A percentile compares a stretch with the other conserved stretches of the same genome.
Evolutionary conservation across 2,113 vertebrate genomes (phyloP).

Genomic region (Platycercus adscitus): DNA sequence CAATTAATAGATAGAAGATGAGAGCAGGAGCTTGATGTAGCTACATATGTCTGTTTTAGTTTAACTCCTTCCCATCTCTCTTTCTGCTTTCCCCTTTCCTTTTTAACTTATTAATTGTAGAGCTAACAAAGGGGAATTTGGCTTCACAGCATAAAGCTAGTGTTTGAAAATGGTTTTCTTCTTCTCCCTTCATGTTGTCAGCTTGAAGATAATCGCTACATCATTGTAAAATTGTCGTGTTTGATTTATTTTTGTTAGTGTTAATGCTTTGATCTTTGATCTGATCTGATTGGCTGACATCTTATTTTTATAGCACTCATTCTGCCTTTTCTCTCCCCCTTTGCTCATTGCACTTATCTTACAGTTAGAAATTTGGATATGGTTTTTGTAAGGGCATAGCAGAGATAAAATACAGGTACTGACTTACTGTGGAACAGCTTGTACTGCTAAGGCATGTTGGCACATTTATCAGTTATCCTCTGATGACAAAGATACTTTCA

Average conservation of each 20-base stretch:
- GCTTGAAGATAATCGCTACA: background rate
- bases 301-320: background rate
- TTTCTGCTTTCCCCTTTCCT: background rate
- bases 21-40: background rate
- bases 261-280: background rate
- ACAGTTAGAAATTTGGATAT: background rate
- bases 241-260: background rate
- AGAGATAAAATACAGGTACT: background rate
- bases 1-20: background rate
- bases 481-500: background rate
- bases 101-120: background rate
- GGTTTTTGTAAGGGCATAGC: background rate
- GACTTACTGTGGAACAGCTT: background rate
- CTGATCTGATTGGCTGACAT: background rate
- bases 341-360: background rate
- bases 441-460: background rate
- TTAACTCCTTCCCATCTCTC: background rate
- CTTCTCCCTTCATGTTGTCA: background rate
- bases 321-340: background rate
- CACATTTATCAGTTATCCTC: background rate
- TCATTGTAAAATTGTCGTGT: background rate
- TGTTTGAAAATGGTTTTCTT: background rate
- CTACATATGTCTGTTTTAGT: background rate
- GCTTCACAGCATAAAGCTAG: background rate
- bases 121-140: background rate